Evolutionary conservation across 2,797 vertebrate genomes (phyloP), one percentile per base, ranked within the genome.

Genomic region (Adelosebastes latens): DNA sequence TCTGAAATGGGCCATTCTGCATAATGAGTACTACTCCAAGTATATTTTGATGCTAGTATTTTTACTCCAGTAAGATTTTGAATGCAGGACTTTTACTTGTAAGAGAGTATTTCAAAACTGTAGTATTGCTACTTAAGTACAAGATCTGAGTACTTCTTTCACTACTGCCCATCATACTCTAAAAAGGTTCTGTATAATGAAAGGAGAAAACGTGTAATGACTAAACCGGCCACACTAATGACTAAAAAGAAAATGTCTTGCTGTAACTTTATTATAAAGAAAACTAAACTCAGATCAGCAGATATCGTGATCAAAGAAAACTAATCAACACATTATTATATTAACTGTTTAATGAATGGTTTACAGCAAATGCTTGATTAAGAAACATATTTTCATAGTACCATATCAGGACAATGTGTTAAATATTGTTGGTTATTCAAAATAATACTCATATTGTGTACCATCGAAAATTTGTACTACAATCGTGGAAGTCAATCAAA

Each of bases 271-370:
- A 65, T 53, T n/a, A 39, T 4, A 32, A 46, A 20, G 11, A 36
- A 66, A 74, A 36, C 25, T 29, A 8, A 10, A n/a, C 20, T 22
- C 8, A 52, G 27, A 22, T 29, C 8, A 63, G 5, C 58, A 61
- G 24, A 52, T 4, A 10, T 4, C 29, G 6, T 29, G 9, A 64
- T 61, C 2, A 62, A 1, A 49, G 8, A 42, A 66, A 76, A 76
- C 27, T 9, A 7, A 11, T 25, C 11, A 75, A 18, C 62, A 49
- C 14, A 59, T 25, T n/a, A 49, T 29, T 4, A 81, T 56, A 36
- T 79, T 12, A 61, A 78, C 2, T 39, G 61, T 94, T 95, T 93
- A 93, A 92, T 93, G 14, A 80, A 63, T 64, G 60, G 22, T 76
- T 91, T 67, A 72, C 46, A 82, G n/a, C 4, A 76, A 79, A 72